phyloP scores from a whole-genome alignment of 2,113 vertebrate genomes.

The Copsychus sechellarum region DNA sequence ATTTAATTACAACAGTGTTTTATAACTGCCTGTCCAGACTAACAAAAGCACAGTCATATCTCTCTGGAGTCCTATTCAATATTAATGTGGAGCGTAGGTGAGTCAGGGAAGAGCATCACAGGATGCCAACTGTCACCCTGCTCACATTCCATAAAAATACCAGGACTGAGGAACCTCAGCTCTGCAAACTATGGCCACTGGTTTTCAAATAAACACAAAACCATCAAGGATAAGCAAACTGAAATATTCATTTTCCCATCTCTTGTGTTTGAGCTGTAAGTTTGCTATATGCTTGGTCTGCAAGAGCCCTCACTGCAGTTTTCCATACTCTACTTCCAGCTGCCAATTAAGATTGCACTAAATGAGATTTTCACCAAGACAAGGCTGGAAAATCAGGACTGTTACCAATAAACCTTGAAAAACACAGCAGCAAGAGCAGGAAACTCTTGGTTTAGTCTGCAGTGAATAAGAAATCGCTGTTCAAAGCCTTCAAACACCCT shows the following conservation, averaged over 20 bases:
- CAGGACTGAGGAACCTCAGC: background rate
- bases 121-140: background rate
- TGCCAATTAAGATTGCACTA: background rate
- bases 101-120: background rate
- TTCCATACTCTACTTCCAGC: background rate
- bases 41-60: background rate
- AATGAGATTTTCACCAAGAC: background rate
- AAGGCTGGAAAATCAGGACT: background rate
- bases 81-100: background rate
- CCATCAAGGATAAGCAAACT: background rate
- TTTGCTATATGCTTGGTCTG: background rate
- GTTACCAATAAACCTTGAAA: background rate
- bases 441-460: background rate
- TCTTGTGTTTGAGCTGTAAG: background rate
- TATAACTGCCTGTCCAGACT: conserved; percentile 17
- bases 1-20: conserved; percentile 47
- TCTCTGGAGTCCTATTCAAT: background rate
- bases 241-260: background rate
- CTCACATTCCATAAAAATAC: background rate
- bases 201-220: background rate
- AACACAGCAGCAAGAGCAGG: background rate
- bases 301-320: background rate
- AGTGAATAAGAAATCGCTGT: background rate
- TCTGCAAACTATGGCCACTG: background rate
- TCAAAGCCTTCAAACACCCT: background rate